A percentile compares a stretch with the other conserved stretches of the same genome.
Conservation (phyloP, 2,797 vertebrate species). For the Eulemur albifrons region DNA sequence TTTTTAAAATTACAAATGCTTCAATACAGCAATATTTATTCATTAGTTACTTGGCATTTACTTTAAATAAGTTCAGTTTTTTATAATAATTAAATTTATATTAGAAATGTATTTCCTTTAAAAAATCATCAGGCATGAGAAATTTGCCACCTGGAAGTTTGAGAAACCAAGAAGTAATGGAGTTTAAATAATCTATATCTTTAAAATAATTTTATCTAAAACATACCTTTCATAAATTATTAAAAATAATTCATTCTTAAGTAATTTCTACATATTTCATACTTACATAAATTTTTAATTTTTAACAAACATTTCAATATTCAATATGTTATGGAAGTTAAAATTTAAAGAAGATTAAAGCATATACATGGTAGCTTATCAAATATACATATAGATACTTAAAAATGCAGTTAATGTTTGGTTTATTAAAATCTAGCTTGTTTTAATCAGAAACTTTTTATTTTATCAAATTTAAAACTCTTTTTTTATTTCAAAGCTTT, state of each 20-base stretch:
- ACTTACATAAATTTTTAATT: background rate
- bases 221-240: background rate
- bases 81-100: background rate
- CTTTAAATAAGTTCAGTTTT: background rate
- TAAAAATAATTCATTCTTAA: background rate
- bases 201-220: background rate
- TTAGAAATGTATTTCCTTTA: background rate
- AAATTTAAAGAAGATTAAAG: background rate
- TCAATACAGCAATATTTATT: background rate
- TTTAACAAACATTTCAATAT: background rate
- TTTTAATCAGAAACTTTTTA: background rate
- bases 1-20: background rate
- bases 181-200: background rate
- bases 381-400: background rate
- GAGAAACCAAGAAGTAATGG: background rate
- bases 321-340: background rate
- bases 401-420: background rate
- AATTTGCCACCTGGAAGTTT: background rate
- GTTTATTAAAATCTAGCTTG: background rate
- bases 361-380: background rate
- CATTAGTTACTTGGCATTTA: background rate
- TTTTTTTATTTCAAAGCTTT: too few species aligned
- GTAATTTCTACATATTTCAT: background rate
- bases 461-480: slow-evolving; percentile 3
- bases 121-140: background rate